Percentiles rank a stretch among this genome's conserved stretches.
Evolutionary conservation across 2,113 vertebrate genomes (phyloP).

Genomic region (Octodon degus): DNA sequence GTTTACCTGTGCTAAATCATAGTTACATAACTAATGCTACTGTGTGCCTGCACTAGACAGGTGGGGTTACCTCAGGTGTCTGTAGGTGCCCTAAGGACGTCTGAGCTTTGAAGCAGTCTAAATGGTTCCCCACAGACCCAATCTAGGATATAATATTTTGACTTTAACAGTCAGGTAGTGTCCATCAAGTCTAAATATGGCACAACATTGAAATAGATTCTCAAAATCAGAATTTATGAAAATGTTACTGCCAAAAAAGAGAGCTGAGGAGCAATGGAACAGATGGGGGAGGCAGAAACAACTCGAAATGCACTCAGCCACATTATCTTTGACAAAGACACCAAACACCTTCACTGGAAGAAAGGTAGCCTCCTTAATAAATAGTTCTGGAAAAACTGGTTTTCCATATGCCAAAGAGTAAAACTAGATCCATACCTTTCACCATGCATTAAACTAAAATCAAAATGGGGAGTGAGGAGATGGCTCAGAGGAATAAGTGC

Average conservation of each 20-base stretch:
- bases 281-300: not conserved
- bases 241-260: not conserved
- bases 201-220: not conserved
- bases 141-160: slow-evolving; percentile 40
- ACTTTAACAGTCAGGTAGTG: not conserved
- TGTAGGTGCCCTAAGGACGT: not conserved
- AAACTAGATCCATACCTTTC: not conserved
- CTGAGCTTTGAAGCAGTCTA: not conserved
- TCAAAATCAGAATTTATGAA: slow-evolving; percentile 49
- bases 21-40: not conserved
- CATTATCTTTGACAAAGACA: not conserved
- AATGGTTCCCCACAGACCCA: not conserved
- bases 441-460: not conserved
- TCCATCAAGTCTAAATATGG: not conserved
- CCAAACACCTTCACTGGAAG: not conserved
- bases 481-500: too few species aligned
- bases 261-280: not conserved
- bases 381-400: not conserved
- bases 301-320: not conserved
- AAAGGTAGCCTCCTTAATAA: not conserved
- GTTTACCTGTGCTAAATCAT: not conserved
- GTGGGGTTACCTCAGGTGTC: not conserved
- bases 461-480: not conserved
- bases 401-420: not conserved
- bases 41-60: not conserved